These are phyloP conservation scores for Pogoniulus pusillus DNA, from an alignment of 2,797 vertebrate species.

Conservation along the genomic window DNA sequence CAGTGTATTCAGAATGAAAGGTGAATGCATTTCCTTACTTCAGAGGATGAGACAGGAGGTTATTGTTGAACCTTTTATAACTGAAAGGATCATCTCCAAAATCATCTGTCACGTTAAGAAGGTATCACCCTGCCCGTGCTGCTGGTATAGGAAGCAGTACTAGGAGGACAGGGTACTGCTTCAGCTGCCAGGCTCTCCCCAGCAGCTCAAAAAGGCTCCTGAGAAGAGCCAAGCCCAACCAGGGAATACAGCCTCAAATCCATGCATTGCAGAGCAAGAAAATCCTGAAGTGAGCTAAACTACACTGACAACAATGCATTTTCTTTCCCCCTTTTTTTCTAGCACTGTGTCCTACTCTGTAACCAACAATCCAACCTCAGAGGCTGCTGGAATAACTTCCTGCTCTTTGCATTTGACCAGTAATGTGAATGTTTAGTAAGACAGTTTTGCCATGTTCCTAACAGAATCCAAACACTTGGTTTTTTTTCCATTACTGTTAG, in stretches of 20 bases:
- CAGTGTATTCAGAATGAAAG: background rate
- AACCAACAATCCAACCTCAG: background rate
- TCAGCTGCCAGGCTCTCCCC: background rate
- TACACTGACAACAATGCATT: background rate
- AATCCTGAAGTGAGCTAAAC: background rate
- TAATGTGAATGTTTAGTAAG: background rate
- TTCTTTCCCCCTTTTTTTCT: background rate
- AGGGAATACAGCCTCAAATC: background rate
- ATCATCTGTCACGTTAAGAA: background rate
- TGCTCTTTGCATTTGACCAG: background rate
- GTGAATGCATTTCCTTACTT: background rate
- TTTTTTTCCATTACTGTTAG: background rate
- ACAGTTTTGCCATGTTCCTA: background rate
- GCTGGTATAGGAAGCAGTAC: background rate
- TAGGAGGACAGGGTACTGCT: background rate
- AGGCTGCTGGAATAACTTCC: background rate
- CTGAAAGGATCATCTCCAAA: background rate
- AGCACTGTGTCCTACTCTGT: background rate
- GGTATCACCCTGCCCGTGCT: background rate
- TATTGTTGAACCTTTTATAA: background rate
- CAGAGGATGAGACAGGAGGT: background rate
- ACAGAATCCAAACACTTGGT: background rate
- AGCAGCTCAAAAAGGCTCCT: background rate
- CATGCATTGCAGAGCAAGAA: accelerated
- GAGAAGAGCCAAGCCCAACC: background rate